These are phyloP conservation scores for Sinonovacula constricta DNA, from an alignment of 1,140 invertebrate species.

Conservation along the genomic window DNA sequence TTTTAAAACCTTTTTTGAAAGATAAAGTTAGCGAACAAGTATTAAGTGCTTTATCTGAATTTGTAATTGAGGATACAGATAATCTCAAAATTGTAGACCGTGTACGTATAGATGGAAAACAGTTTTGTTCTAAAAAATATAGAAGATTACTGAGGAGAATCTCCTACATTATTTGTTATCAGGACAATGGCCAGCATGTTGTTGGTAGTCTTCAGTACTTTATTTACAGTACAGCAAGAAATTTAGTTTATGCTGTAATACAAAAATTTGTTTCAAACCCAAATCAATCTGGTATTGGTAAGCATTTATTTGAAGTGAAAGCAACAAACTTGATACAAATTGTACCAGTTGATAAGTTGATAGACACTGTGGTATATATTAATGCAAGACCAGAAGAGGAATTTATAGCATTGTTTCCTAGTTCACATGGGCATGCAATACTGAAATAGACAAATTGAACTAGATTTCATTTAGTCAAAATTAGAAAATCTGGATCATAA, in stretches of 20 bases:
- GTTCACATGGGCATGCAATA: constrained; percentile 25
- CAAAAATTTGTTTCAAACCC: constrained; percentile 30
- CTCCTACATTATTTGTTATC: constrained; percentile 28
- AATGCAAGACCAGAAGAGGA: constrained; percentile 27
- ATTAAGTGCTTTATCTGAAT: constrained; percentile 28
- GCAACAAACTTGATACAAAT: constrained; percentile 27
- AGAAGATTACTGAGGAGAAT: constrained; percentile 4
- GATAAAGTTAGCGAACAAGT: constrained; percentile 36
- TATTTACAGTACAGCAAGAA: constrained; percentile 27
- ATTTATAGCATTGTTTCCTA: constrained; percentile 29
- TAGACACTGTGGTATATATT: constrained; percentile 28
- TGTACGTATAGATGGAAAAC: constrained; percentile 24
- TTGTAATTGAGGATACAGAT: constrained; percentile 36
- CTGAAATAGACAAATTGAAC: constrained; percentile 26
- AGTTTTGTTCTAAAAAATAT: constrained; percentile 30
- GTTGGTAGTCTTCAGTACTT: constrained; percentile 30
- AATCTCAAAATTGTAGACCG: constrained; percentile 29
- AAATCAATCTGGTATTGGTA: constrained; percentile 28
- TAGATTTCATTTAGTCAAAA: constrained; percentile 25
- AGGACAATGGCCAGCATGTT: constrained; percentile 29
- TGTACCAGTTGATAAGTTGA: constrained; percentile 22
- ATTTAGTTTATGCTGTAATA: constrained; percentile 31
- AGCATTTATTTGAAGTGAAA: constrained; percentile 28
- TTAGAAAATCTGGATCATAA: constrained; percentile 31
- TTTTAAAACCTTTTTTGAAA: constrained; percentile 30